Percentiles rank a stretch among this genome's conserved stretches.
Evolutionary conservation across 2,888 invertebrate genomes (phyloP).

Genomic region (Stegana nigrithorax): DNA sequence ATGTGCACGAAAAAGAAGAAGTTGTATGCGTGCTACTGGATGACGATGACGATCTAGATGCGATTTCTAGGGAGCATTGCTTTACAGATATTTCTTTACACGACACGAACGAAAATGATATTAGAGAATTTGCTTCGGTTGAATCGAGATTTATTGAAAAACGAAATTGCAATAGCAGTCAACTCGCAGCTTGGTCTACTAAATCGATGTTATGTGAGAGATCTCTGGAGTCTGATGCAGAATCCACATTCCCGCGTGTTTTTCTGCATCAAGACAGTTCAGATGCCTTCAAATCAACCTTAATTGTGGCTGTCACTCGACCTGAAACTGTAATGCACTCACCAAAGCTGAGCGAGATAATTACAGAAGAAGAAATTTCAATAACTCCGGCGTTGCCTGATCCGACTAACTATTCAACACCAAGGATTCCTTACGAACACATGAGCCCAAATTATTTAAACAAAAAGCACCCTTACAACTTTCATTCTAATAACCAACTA

Average conservation of each 20-base stretch:
- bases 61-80: too few species aligned
- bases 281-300: slow-evolving; percentile 61
- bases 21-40: too few species aligned
- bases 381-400: too few species aligned
- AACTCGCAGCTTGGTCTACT: slow-evolving; percentile 56
- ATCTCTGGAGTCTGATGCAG: slow-evolving; percentile 43
- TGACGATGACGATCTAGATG: too few species aligned
- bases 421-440: slow-evolving; percentile 55
- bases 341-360: slow-evolving; percentile 38
- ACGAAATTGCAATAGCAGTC: not conserved
- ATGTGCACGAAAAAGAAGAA: too few species aligned
- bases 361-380: slow-evolving; percentile 20
- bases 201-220: slow-evolving; percentile 51
- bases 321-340: slow-evolving; percentile 39
- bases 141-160: too few species aligned
- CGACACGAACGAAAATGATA: too few species aligned
- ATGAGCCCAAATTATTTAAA: slow-evolving; percentile 48
- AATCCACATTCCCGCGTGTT: slow-evolving; percentile 55
- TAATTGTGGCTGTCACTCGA: slow-evolving; percentile 61
- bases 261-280: slow-evolving; percentile 64
- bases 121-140: too few species aligned
- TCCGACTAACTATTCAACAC: too few species aligned
- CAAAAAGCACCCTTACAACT: too few species aligned
- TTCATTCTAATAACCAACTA: too few species aligned
- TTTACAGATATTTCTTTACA: too few species aligned